Conservation (phyloP, 2,888 invertebrate genomes). For the Eupithecia tripunctaria region DNA sequence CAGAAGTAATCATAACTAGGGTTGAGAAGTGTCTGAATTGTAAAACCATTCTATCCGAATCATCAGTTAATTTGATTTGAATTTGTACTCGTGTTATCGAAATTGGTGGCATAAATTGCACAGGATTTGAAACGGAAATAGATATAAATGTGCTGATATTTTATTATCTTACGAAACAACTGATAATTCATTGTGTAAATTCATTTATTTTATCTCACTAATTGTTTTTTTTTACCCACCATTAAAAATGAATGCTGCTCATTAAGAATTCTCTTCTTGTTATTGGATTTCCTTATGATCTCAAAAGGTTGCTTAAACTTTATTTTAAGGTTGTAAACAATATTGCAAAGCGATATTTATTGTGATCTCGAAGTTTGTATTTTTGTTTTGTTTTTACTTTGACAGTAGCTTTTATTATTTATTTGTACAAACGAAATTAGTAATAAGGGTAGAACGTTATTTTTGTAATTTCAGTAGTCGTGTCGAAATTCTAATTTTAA, state of each 20-base stretch:
- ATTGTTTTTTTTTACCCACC: not conserved
- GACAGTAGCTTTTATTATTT: slow-evolving; percentile 22
- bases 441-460: slow-evolving; percentile 33
- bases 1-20: not conserved
- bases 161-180: not conserved
- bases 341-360: slow-evolving; percentile 80
- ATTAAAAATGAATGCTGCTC: not conserved
- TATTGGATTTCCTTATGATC: slow-evolving; percentile 45
- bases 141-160: not conserved
- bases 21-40: not conserved
- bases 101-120: not conserved
- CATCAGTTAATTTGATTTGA: not conserved
- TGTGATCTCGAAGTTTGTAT: slow-evolving; percentile 63
- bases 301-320: slow-evolving; percentile 60
- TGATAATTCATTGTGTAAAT: not conserved
- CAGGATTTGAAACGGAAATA: not conserved
- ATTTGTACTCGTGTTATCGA: not conserved
- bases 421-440: slow-evolving; percentile 39
- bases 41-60: not conserved
- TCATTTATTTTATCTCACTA: not conserved
- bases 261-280: not conserved
- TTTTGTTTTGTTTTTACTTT: slow-evolving; percentile 16
- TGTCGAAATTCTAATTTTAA: slow-evolving; percentile 25
- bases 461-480: slow-evolving; percentile 33
- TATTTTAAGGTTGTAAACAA: slow-evolving; percentile 54